Base-by-base conservation (phyloP, 1,140 invertebrate genomes). In the Eufriesea mexicana region DNA sequence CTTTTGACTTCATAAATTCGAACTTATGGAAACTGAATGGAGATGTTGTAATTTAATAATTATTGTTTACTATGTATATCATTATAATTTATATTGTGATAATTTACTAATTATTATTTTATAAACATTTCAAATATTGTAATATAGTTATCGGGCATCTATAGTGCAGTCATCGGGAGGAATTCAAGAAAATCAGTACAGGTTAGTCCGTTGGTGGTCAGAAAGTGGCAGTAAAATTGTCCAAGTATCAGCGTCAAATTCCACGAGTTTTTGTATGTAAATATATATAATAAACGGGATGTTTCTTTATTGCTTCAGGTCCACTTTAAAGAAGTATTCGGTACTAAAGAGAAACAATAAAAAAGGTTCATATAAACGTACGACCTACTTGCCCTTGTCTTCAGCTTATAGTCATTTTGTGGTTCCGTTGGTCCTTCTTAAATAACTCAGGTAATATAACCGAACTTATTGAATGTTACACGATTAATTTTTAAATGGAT, bases 281-380 rank as follows among this genome's bases (percentile, higher is more conserved):
- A 59, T n/a, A 20, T 61, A 59, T 73, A 55, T 61, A 59, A 47
- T 59, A 18, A 57, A 59, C n/a, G 35, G 54, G 35, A 47, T 61
- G n/a, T 42, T 59, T 9, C 14, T 74, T 74, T 61, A 74, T 47
- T 74, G 16, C 55, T 35, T 20, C 18, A 16, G n/a, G 6, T n/a
- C 18, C 72, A 47, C 9, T 61, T 47, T n/a, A 59, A 73, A 25
- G 16, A 57, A 59, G 55, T 14, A 45, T 73, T 73, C n/a, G 42
- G 10, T 74, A 74, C 20, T 59, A 74, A 61, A 74, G 25, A 45
- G 42, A 47, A 61, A 74, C 35, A 47, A 59, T 61, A 74, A 74
- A 47, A 74, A 74, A 28, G 35, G 42, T 61, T 61, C 42, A 73
- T 14, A 74, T 74, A 74, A 61, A 61, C 10, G 55, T 61, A 74